Base-by-base conservation (phyloP, 2,113 vertebrate species). In the Sylvia atricapilla region DNA sequence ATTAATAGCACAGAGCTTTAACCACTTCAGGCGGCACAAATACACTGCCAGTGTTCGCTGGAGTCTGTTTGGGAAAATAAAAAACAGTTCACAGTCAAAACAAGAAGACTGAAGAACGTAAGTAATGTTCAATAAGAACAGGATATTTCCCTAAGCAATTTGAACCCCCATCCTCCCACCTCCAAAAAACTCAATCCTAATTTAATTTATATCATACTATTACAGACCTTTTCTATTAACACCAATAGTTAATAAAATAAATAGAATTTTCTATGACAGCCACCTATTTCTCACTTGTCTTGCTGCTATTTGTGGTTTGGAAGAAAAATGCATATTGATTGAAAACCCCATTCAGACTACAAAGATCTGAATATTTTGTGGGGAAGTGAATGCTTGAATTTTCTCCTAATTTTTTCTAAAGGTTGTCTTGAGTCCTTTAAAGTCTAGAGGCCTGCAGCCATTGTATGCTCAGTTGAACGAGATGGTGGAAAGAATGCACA, bases 1-100 rank as follows among this genome's bases (percentile, higher is more conserved):
- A 80, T 28, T 70, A 91, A 91, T 17, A 74, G 70, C 78, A 95
- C 25, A 55, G 74, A 92, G 79, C 49, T 89, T 84, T 24, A 81
- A 94, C 10, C 75, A 84, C 73, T 92, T 94, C 95, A 87, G 80
- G 59, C 2, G 0, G n/a, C 62, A 94, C 64, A 93, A 86, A 92
- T 35, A 94, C 33, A 78, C 50, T 87, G 89, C 47, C 92, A 86
- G 39, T 44, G 79, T 70, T 60, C 35, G 17, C 56, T 72, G 70
- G 76, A 93, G 68, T 93, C 85, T 95, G 91, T 80, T 25, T 73
- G 53, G 77, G 60, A 91, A 95, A 96, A 93, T 25, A 93, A 93
- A 90, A 92, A 90, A 7, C 59, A 77, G 67, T 74, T 83, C 55
- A 89, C 44, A 70, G 63, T 84, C 68, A 95, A 88, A 46, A 77